Base-by-base conservation (phyloP, 2,113 vertebrate genomes). In the Tamias sibiricus region DNA sequence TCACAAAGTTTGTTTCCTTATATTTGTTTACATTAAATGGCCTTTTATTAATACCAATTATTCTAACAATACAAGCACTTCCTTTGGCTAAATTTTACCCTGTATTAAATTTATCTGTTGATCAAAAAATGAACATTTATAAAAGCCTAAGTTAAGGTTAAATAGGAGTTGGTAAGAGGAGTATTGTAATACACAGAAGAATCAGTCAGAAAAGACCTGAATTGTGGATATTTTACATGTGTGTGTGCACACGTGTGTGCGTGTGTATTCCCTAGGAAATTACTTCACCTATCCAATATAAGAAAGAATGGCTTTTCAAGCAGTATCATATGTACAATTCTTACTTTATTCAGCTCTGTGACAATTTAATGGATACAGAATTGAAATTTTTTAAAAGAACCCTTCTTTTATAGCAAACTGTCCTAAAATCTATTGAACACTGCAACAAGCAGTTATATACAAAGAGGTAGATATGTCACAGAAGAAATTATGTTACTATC, bases 371-470 rank as follows among this genome's bases (percentile, higher is more conserved):
- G 16, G 0, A 44, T 4, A 12, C 4, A 47, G 10, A 92, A 94
- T 24, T 72, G 12, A 71, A 95, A 35, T 64, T 86, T 86, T 92
- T 79, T 69, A 64, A 82, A 96, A 40, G 1, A 95, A 75, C 57
- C 32, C 2, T 68, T 47, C 16, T 77, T 81, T 71, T 35, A 85
- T 35, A 47, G 26, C 14, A 76, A 54, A 42, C 57, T 87, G 42
- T 52, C 8, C 17, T 72, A 24, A 91, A 95, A 82, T 77, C 69
- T 44, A 72, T 14, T 62, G 54, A 76, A 94, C 7, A 12, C 28
- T 84, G 6, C 42, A 66, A 57, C 7, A n/a, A 57, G 57, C 32
- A 75, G 37, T 49, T 85, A 79, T n/a, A 68, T 71, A 59, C 24
- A 24, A 69, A 13, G 6, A 81, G 9, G 71, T 35, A 76, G 35